phyloP scores from a whole-genome alignment of 1,140 invertebrate species.

The Drosophila pectinifera region DNA sequence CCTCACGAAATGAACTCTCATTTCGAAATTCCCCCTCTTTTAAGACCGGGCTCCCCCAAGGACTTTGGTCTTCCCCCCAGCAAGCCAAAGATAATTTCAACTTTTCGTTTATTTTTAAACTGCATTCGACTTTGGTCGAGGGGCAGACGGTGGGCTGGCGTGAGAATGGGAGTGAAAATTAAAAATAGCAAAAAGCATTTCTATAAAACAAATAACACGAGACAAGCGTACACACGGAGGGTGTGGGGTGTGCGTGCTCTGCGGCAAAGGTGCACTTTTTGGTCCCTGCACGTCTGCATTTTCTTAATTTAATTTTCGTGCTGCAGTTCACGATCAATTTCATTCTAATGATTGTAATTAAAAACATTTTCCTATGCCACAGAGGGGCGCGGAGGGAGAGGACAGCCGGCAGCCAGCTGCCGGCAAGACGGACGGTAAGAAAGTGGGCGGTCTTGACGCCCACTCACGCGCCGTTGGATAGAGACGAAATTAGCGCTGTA shows the following conservation, averaged over 20 bases:
- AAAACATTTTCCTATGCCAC: constrained; percentile 62
- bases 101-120: constrained; percentile 69
- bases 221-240: constrained; percentile 17
- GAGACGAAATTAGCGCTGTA: constrained; percentile 60
- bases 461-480: constrained; percentile 60
- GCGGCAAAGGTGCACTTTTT: constrained; percentile 28
- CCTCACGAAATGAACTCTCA: constrained; percentile 16
- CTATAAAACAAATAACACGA: constrained; percentile 66
- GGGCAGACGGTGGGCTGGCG: constrained; percentile 1
- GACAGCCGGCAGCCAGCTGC: neutral
- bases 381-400: neutral
- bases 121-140: constrained; percentile 30
- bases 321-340: constrained; percentile 77
- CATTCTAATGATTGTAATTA: constrained; percentile 80
- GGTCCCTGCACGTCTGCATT: constrained; percentile 46
- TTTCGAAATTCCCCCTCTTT: constrained; percentile 9
- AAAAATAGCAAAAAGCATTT: constrained; percentile 61
- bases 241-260: constrained; percentile 5
- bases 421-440: neutral
- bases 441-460: constrained; percentile 41
- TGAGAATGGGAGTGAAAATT: constrained; percentile 30
- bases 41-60: constrained; percentile 25
- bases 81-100: constrained; percentile 56
- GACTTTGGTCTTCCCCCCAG: constrained; percentile 48
- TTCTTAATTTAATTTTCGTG: constrained; percentile 79